These are phyloP conservation scores for Drosophila takahashii DNA, from an alignment of 1,140 invertebrate genomes.

Conservation along the genomic window DNA sequence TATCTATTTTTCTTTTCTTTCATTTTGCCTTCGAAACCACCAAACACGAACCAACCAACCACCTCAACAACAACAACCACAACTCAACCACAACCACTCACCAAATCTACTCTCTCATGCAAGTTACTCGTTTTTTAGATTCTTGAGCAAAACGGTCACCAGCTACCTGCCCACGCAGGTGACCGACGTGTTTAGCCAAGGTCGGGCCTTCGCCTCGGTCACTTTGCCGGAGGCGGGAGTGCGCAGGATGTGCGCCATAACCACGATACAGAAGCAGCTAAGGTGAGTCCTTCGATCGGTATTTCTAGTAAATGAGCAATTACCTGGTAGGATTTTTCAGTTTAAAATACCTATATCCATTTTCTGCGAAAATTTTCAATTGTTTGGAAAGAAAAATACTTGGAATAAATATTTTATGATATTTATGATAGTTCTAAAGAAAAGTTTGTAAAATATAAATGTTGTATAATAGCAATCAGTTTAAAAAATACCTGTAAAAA, in stretches of 20 bases:
- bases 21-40: slow-evolving; percentile 70
- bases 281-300: slow-evolving; percentile 48
- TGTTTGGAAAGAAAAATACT: not conserved
- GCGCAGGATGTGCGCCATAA: slow-evolving; percentile 93
- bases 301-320: not conserved
- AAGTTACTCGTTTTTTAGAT: slow-evolving; percentile 85
- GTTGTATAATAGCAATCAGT: too few species aligned
- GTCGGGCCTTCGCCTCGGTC: slow-evolving; percentile 96
- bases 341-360: not conserved
- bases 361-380: not conserved
- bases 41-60: slow-evolving; percentile 58
- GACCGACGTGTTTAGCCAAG: slow-evolving; percentile 87
- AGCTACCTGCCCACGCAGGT: slow-evolving; percentile 94
- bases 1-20: slow-evolving; percentile 83
- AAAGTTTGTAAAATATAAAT: too few species aligned
- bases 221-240: slow-evolving; percentile 93
- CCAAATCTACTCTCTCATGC: slow-evolving; percentile 81
- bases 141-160: slow-evolving; percentile 87
- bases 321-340: not conserved
- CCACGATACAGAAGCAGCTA: slow-evolving; percentile 86
- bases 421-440: too few species aligned
- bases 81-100: slow-evolving; percentile 67
- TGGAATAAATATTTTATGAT: not conserved
- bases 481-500: too few species aligned
- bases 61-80: slow-evolving; percentile 58